Base-by-base conservation (phyloP, 2,888 invertebrate species). In the Sthenelais limicola region DNA sequence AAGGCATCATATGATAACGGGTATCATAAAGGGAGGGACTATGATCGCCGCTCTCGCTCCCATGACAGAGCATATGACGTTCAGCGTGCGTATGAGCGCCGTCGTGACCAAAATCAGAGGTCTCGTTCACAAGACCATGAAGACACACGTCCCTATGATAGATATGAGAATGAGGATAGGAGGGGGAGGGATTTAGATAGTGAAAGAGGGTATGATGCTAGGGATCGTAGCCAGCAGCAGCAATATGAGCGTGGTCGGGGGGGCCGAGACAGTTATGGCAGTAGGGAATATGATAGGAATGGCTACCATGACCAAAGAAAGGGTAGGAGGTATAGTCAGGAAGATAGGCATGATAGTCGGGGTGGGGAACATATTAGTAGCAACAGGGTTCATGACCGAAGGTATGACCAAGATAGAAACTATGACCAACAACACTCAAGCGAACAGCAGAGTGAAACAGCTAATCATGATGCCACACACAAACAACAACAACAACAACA, bases 81-180 rank as follows among this genome's bases (percentile, higher is more conserved):
- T 15, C 38, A 62, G 62, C 62, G 62, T 9, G 62, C 62, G n/a
- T 62, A 62, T 24, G 62, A 62, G 24, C 35, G 62, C 18, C 21
- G 62, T 35, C 62, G 62, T 24, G 62, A 62, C 38, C 62, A 43
- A 7, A 38, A 62, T 38, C 38, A 33, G 3, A 35, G 62, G 5
- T 62, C 62, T 21, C 24, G 62, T 35, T 62, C 62, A 24, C 62
- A 62, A 12, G 62, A 62, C 21, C 62, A 62, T 24, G 62, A 62
- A 12, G 62, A 62, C 24, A 35, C 35, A 24, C 62, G 38, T 28
- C 24, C 38, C 21, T 62, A 62, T 38, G 38, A 62, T 24, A 32
- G 21, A 7, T n/a, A n/a, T n/a, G n/a, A n/a, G n/a, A n/a, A n/a
- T n/a, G n/a, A n/a, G n/a, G n/a, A n/a, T n/a, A n/a, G n/a, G n/a